Evolutionary conservation across 2,888 invertebrate genomes (phyloP).

Genomic region (Sarcophaga caerulescens): DNA sequence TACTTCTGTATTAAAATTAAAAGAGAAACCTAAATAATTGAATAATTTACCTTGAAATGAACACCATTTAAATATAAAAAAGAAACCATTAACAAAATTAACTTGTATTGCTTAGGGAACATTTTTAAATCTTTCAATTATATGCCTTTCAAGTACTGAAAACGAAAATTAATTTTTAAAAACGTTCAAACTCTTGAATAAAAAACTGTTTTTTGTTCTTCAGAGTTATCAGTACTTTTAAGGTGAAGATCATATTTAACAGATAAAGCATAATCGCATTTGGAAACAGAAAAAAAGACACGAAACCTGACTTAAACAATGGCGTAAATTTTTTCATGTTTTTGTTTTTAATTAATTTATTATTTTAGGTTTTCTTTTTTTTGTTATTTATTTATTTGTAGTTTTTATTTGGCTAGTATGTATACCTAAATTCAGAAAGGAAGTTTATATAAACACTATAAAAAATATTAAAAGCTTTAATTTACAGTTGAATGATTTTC

Average conservation of each 20-base stretch:
- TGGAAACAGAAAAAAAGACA: not conserved
- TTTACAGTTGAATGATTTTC: not conserved
- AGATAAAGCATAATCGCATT: slow-evolving; percentile 4
- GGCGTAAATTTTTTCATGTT: not conserved
- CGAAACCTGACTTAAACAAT: not conserved
- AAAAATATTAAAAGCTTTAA: too few species aligned
- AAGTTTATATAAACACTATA: too few species aligned
- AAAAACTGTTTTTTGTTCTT: not conserved
- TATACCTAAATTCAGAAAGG: too few species aligned
- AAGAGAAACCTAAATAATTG: not conserved
- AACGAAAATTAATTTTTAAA: not conserved
- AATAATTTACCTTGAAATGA: slow-evolving; percentile 29
- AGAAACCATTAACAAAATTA: not conserved
- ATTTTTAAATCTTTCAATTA: not conserved
- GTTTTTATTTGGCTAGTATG: too few species aligned
- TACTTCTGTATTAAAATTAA: not conserved
- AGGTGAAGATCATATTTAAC: slow-evolving; percentile 32
- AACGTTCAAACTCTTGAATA: not conserved
- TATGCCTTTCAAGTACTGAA: slow-evolving; percentile 8
- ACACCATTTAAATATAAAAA: slow-evolving; percentile 11
- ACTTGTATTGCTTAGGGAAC: not conserved
- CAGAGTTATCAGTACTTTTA: slow-evolving; percentile 27
- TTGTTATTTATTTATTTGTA: too few species aligned
- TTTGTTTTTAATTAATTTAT: too few species aligned
- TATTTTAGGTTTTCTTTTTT: too few species aligned